Evolutionary conservation across 2,888 invertebrate species (phyloP), one percentile per base, ranked within the genome.

Genomic region (Ligdia adustata): DNA sequence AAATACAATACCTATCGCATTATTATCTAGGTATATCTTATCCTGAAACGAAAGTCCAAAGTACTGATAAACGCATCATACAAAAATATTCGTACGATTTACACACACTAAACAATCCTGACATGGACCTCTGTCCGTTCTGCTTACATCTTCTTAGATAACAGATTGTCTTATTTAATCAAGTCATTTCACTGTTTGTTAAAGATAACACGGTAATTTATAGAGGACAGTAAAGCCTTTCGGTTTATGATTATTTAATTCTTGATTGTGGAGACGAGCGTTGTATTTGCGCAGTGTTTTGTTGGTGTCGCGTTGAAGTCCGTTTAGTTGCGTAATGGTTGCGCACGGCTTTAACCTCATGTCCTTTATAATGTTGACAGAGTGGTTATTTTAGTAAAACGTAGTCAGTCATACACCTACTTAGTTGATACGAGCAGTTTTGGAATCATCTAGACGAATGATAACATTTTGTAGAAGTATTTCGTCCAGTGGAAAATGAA

Each of bases 201-300:
- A 65, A 82, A 86, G 78, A 88, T 88, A 87, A 78, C 65, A 64
- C 46, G 46, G 68, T 82, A 80, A 85, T 85, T 86, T 87, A 84
- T 84, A 80, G 75, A 79, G 83, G 82, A 76, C 74, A 80, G 82
- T 72, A 78, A 79, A 82, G 82, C 75, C 75, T 77, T 72, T 72
- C 69, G 66, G 1, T 84, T 82, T 83, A 84, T 75, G 76, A 81
- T 81, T 78, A 79, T 82, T 82, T 82, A 81, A 82, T 81, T 78
- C 75, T 73, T 78, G 75, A 80, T 79, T 79, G 79, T 72, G 64
- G 63, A 70, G 72, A 58, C 60, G 69, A 66, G 66, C 64, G 72
- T 66, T 68, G 72, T 79, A 80, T 83, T 83, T 84, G 74, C 69
- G 56, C 54, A 69, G 55, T 66, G 63, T 74, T 66, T 15, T 35